Evolutionary conservation across 2,797 vertebrate genomes (phyloP).

Genomic region (Danio albolineatus): DNA sequence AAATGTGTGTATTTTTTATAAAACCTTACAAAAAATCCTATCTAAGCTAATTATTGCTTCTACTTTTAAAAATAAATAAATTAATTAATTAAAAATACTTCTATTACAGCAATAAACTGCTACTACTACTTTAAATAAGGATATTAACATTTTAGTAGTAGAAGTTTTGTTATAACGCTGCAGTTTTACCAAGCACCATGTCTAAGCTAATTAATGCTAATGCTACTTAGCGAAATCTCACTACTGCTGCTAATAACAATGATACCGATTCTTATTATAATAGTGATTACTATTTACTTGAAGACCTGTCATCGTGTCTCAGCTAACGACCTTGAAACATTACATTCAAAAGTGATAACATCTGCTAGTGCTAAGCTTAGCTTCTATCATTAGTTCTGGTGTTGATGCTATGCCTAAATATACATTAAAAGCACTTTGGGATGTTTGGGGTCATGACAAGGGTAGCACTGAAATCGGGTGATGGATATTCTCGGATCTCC

Average conservation of each 20-base stretch:
- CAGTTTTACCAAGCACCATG: too few species aligned
- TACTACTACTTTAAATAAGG: too few species aligned
- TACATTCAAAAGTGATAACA: slow-evolving; percentile 29
- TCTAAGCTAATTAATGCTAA: too few species aligned
- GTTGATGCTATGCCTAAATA: slow-evolving; percentile 48
- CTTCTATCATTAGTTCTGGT: slow-evolving; percentile 17
- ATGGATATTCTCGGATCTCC: slow-evolving; percentile 39
- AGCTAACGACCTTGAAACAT: slow-evolving; percentile 23
- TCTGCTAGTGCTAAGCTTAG: slow-evolving; percentile 27
- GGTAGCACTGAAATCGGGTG: slow-evolving; percentile 21
- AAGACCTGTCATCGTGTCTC: background rate
- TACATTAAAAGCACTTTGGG: slow-evolving; percentile 47
- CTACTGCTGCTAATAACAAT: too few species aligned
- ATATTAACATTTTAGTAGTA: too few species aligned
- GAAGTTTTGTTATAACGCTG: too few species aligned
- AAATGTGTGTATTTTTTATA: too few species aligned
- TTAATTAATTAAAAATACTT: background rate
- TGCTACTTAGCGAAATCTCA: too few species aligned
- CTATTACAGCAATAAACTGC: background rate
- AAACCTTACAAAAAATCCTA: too few species aligned
- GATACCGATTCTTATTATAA: too few species aligned
- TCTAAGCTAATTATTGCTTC: too few species aligned
- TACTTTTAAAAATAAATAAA: too few species aligned
- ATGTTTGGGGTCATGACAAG: slow-evolving; percentile 43
- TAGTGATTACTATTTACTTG: background rate